Conservation (phyloP, 30 jellyfish, hydroid and myxozoan genomes). For the Cassiopea xamachana region DNA sequence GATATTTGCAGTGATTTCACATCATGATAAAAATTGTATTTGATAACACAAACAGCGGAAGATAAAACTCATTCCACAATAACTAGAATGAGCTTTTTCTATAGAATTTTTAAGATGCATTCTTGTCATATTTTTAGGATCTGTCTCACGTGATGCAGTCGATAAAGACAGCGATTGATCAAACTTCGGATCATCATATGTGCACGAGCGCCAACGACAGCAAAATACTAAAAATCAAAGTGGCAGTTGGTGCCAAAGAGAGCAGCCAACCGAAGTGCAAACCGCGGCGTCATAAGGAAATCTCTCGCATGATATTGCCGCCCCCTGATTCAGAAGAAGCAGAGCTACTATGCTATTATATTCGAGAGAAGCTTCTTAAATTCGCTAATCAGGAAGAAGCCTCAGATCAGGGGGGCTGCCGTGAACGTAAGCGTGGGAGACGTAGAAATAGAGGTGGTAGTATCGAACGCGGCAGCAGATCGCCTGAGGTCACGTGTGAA, state of each 20-base stretch:
- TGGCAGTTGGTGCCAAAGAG: conserved; percentile 39
- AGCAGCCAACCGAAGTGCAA: background rate
- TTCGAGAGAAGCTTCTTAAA: conserved; percentile 65
- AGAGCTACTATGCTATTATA: conserved; percentile 70
- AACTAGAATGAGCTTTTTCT: no score
- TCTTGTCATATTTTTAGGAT: conserved; percentile 13
- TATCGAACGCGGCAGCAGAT: background rate
- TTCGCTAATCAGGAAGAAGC: conserved; percentile 32
- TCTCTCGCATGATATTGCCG: conserved; percentile 74
- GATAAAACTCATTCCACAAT: no score
- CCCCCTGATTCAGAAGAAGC: conserved; percentile 92
- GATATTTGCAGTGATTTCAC: no score
- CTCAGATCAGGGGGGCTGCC: conserved; percentile 21
- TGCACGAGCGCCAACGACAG: conserved; percentile 16
- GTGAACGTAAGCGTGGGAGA: conserved; percentile 37
- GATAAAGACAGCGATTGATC: conserved; percentile 45
- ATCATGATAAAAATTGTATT: no score
- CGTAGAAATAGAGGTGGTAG: conserved; percentile 34
- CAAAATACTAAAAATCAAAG: conserved; percentile 50
- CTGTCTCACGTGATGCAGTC: conserved; percentile 65
- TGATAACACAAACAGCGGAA: no score
- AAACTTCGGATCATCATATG: conserved; percentile 14
- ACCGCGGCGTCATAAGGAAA: conserved; percentile 16
- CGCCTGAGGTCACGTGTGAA: conserved; percentile 38
- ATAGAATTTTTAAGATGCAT: no score